phyloP scores from a whole-genome alignment of 2,888 invertebrate species.

The Boloria selene region DNA sequence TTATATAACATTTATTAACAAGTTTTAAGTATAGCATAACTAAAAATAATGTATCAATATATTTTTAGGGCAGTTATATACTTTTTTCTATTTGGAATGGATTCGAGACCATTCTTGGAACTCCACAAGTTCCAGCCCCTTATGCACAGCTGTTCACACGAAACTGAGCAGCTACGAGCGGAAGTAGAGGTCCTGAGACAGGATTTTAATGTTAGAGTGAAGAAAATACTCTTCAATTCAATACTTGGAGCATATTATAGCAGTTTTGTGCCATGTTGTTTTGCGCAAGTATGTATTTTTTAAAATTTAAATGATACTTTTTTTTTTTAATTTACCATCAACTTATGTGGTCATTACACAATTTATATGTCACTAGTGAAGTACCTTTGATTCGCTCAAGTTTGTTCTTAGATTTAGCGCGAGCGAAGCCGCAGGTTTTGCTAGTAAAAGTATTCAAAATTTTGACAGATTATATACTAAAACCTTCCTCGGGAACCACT shows the following conservation, averaged over 20 bases:
- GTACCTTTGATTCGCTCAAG: no score
- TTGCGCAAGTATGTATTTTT: conserved; percentile 86
- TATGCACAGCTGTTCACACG: conserved; percentile 89
- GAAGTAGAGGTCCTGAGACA: conserved; percentile 93
- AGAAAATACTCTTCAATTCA: conserved; percentile 93
- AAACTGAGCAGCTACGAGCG: conserved; percentile 86
- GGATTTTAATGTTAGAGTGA: conserved; percentile 94
- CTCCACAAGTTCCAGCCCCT: conserved; percentile 81
- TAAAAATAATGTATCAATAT: not conserved
- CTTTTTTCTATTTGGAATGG: conserved; percentile 90
- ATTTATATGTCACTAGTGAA: no score
- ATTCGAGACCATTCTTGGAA: conserved; percentile 90
- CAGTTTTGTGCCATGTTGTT: conserved; percentile 93
- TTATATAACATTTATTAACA: no score
- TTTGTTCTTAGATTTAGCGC: no score
- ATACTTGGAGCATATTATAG: conserved; percentile 93
- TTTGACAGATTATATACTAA: no score
- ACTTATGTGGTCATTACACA: no score
- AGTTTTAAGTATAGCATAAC: not conserved
- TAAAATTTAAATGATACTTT: not conserved
- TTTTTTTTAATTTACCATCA: not conserved
- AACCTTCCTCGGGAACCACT: no score
- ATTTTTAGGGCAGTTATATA: conserved; percentile 87
- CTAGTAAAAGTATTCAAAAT: no score
- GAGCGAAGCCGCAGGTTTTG: no score